Evolutionary conservation across 2,113 vertebrate genomes (phyloP), one percentile per base, ranked within the genome.

Genomic region (Perognathus longimembris): DNA sequence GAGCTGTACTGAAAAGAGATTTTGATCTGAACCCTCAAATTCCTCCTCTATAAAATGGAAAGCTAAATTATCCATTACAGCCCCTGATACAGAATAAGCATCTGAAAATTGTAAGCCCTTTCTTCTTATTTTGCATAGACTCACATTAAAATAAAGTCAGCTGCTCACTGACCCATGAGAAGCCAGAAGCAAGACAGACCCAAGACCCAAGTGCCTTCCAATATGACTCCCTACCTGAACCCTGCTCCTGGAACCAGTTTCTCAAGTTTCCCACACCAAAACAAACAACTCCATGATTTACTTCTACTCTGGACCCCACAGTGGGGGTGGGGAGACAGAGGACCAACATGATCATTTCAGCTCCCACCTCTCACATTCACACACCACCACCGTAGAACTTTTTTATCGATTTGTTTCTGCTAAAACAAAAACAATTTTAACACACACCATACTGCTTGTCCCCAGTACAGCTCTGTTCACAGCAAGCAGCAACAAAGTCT

Each of bases 241-340:
- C 74, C 75, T 45, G 12, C 11, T 14, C 50, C 63, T 45, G 22
- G 69, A 90, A 92, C 80, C 88, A 66, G 88, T 84, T 84, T 14
- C 88, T 84, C 95, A 36, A 36, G 92, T 94, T 89, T 73, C 85
- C 59, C 79, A 77, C 79, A 91, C 67, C 76, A 89, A 93, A 96
- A 83, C 93, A 96, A 95, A 94, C 30, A 96, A 67, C 9, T n/a
- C 24, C 32, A 0, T 21, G 73, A 84, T 80, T 84, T 85, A 80
- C 36, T 85, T 42, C 67, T 87, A 69, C 54, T 70, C 26, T 40
- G 21, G 61, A 63, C 1, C n/a, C 24, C 64, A 75, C 24, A 79
- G 5, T 24, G n/a, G 45, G 45, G 40, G 90, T n/a, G 64, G 30
- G 20, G 30, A 76, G 70, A 82, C 32, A 83, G 40, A 5, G n/a